Evolutionary conservation across 23 tunicate genomes (phyloP), one percentile per base, ranked within the genome.

Genomic region (Styela clava): DNA sequence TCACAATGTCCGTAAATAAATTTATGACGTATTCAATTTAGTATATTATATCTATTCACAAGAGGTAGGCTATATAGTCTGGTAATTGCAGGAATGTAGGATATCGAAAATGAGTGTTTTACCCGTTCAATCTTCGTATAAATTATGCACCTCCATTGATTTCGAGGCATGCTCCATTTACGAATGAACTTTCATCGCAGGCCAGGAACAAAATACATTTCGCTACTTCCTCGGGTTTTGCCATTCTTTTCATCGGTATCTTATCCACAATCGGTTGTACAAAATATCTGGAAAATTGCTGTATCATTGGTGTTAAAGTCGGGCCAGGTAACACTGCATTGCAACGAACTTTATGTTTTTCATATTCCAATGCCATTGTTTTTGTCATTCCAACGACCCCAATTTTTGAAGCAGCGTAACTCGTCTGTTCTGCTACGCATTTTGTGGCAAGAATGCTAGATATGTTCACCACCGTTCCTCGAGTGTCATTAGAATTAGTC

Each of bases 361-460:
- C 89, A 74, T 82, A 30, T 74, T 91, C 97, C 0, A 56, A 33
- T 36, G 90, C 97, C 52, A 83, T 73, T 2, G 87, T 35, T 82
- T 86, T 86, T 27, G 97, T 86, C 73, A 91, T 83, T 1, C 85
- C 87, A 24, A 86, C 82, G 31, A 91, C 97, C 32, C 91, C 91
- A 1, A 87, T 87, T 83, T 91, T 91, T 9, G 97, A 86, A 32
- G 97, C 97, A 28, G 91, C 91, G 72, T 91, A 91, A 51, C 86
- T 86, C 7, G 31, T 24, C 16, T 68, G 24, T 12, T 16, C 24
- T 24, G n/a, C 16, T 12, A 68, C 24, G 24, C 73, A 29, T 12
- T 24, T 68, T 68, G 84, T 78, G 33, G 84, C 94, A 3, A 78
- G 72, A 33, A 88, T 84, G 67, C 94, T 88, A 33, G 94, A 86